Percentiles rank a stretch among this genome's conserved stretches.
phyloP scores from a whole-genome alignment of 2,797 vertebrate genomes.

The Meda fulgida region DNA sequence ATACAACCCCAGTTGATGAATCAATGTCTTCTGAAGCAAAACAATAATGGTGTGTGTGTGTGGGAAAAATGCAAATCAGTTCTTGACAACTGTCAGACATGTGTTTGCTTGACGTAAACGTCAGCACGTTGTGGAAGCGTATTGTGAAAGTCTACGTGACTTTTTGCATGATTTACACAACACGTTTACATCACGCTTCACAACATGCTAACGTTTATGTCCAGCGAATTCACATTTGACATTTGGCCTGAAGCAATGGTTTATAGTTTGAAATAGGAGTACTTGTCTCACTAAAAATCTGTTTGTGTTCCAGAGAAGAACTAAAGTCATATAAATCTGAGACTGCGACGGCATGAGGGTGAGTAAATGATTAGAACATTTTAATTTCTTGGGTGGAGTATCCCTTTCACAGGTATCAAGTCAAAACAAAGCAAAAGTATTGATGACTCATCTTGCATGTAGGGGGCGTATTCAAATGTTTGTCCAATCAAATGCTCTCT shows the following conservation, averaged over 20 bases:
- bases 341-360: neutral
- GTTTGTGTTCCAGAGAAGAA: neutral
- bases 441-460: neutral
- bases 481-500: slow-evolving; percentile 1
- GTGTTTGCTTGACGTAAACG: too few relatives aligned
- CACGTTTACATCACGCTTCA: neutral
- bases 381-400: neutral
- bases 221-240: neutral
- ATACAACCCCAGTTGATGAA: too few relatives aligned
- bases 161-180: too few relatives aligned
- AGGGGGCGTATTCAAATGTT: neutral
- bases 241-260: neutral
- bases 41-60: too few relatives aligned
- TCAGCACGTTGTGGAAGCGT: too few relatives aligned
- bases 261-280: neutral
- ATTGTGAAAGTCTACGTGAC: too few relatives aligned
- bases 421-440: neutral
- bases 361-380: neutral
- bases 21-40: too few relatives aligned
- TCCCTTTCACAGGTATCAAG: neutral
- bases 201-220: neutral
- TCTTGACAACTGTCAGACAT: too few relatives aligned
- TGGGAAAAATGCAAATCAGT: too few relatives aligned
- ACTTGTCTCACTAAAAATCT: neutral
- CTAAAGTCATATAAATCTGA: neutral